These are phyloP conservation scores for Oenanthe oenanthe DNA, from an alignment of 2,113 vertebrate genomes.

Conservation along the genomic window DNA sequence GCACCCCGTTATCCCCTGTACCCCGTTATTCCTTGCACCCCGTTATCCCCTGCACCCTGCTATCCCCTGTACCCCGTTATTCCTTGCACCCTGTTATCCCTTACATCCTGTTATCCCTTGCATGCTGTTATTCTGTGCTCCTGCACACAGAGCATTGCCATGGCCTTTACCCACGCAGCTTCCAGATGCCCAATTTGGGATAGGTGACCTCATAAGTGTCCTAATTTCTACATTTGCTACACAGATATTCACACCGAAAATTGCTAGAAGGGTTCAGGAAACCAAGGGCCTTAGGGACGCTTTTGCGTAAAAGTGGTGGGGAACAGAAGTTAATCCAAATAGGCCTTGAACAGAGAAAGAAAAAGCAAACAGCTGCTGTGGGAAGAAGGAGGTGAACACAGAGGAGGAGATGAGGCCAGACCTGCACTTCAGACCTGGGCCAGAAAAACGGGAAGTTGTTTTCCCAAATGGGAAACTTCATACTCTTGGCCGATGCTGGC, in stretches of 20 bases:
- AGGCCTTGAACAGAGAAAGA: not conserved
- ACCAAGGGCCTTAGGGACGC: not conserved
- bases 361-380: not conserved
- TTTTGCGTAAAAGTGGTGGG: not conserved
- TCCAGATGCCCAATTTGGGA: not conserved
- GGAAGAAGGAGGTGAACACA: not conserved
- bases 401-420: not conserved
- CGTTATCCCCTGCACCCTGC: too few species aligned
- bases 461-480: not conserved
- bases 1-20: too few species aligned
- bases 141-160: rapidly evolving
- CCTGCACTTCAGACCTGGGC: not conserved
- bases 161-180: not conserved
- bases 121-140: not conserved
- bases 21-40: too few species aligned
- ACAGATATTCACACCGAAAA: not conserved
- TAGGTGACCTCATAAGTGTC: not conserved
- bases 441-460: not conserved
- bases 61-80: too few species aligned
- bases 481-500: rapidly evolving
- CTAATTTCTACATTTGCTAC: not conserved
- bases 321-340: not conserved
- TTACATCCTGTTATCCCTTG: too few species aligned
- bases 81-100: too few species aligned
- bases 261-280: not conserved